These are phyloP conservation scores for Siniperca scherzeri DNA, from an alignment of 2,797 vertebrate species.

Conservation along the genomic window DNA sequence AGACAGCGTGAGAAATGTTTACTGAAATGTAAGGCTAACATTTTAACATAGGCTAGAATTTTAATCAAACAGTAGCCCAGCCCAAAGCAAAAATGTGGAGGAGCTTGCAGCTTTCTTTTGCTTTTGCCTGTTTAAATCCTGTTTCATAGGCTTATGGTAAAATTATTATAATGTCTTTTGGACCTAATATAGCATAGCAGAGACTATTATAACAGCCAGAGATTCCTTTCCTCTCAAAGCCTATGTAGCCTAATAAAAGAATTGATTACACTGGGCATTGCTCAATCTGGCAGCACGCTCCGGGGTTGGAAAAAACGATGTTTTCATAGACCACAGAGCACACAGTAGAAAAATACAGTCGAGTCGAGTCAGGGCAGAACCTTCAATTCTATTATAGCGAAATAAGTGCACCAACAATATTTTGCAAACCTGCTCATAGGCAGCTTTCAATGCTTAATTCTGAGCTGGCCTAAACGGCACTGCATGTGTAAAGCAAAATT, in stretches of 20 bases:
- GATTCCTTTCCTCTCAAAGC: constrained; percentile 56
- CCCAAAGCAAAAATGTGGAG: neutral
- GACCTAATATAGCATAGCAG: constrained; percentile 43
- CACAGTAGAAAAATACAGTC: neutral
- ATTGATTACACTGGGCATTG: constrained; percentile 61
- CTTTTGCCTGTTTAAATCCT: constrained; percentile 50
- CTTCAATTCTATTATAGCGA: constrained; percentile 28
- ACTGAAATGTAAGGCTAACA: constrained; percentile 25
- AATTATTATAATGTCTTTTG: constrained; percentile 55
- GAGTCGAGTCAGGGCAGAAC: constrained; percentile 20
- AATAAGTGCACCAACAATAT: constrained; percentile 20
- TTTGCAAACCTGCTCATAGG: constrained; percentile 23
- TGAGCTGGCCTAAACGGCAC: neutral
- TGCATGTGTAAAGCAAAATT: neutral
- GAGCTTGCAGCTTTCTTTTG: constrained; percentile 19
- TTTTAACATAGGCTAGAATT: constrained; percentile 12
- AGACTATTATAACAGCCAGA: constrained; percentile 36
- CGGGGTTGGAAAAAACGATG: constrained; percentile 25
- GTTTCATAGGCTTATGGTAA: constrained; percentile 47
- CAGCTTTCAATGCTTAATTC: neutral
- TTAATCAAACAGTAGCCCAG: constrained; percentile 1
- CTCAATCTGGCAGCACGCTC: constrained; percentile 50
- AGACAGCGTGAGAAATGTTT: constrained; percentile 43
- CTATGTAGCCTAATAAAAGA: constrained; percentile 64
- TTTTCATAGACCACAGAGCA: constrained; percentile 39